phyloP scores from a whole-genome alignment of 2,888 invertebrate species.

The Dorcus hopei region DNA sequence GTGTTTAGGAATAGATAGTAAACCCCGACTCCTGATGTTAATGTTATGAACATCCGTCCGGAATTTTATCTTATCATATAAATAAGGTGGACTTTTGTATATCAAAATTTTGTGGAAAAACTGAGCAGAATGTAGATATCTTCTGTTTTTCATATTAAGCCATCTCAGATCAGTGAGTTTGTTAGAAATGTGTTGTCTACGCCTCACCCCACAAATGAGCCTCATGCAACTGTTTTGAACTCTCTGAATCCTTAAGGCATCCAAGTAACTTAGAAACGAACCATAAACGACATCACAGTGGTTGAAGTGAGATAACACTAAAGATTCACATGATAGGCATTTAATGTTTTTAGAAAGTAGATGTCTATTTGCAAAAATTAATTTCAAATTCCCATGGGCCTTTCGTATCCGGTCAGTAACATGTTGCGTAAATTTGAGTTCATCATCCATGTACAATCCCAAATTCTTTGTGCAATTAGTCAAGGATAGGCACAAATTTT shows the following conservation, averaged over 20 bases:
- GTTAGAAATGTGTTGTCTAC: not conserved
- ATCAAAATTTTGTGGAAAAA: too few relatives aligned
- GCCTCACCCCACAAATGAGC: slow-evolving; percentile 2
- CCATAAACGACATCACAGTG: slow-evolving; percentile 5
- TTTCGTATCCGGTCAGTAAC: not conserved
- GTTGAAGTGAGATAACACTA: slow-evolving; percentile 4
- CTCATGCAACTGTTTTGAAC: slow-evolving; percentile 11
- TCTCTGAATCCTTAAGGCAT: not conserved
- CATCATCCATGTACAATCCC: too few relatives aligned
- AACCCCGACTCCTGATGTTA: too few relatives aligned
- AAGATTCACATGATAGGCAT: not conserved
- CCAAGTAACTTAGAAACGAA: not conserved
- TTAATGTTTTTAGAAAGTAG: not conserved
- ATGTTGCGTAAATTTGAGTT: not conserved
- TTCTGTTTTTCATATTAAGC: too few relatives aligned
- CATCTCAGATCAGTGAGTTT: too few relatives aligned
- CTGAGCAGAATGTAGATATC: too few relatives aligned
- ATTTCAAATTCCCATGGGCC: not conserved
- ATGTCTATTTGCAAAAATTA: not conserved
- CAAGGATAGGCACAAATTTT: too few relatives aligned
- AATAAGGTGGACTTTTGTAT: too few relatives aligned
- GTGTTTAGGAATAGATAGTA: too few relatives aligned
- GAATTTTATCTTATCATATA: too few relatives aligned
- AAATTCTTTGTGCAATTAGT: too few relatives aligned
- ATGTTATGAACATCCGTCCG: too few relatives aligned